Evolutionary conservation across 2,113 vertebrate genomes (phyloP).

Genomic region (Dascyllus trimaculatus): DNA sequence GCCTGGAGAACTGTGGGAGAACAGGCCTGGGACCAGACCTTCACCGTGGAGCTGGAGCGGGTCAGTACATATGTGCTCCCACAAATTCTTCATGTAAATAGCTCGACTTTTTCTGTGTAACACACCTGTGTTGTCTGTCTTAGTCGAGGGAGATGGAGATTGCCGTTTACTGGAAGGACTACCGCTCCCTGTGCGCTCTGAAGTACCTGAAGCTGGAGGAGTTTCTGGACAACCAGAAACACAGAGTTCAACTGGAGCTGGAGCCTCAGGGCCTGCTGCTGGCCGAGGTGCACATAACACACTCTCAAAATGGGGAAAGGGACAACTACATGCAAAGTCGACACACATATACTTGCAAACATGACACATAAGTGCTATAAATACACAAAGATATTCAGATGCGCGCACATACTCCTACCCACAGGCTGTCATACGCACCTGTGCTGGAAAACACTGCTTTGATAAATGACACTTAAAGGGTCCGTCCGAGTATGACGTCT

Average conservation of each 20-base stretch:
- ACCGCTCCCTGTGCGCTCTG: conserved; percentile 91
- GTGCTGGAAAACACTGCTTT: conserved; percentile 47
- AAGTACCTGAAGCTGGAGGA: conserved; percentile 94
- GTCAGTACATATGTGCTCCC: conserved; percentile 72
- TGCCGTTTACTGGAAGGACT: conserved; percentile 92
- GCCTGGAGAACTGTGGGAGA: conserved; percentile 89
- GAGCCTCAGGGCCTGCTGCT: conserved; percentile 92
- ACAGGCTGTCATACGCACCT: conserved; percentile 48
- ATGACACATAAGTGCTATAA: background rate
- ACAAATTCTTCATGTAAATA: background rate
- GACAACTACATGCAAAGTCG: background rate
- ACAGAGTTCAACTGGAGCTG: conserved; percentile 90
- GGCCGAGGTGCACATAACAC: conserved; percentile 86
- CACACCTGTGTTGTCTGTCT: conserved; percentile 28
- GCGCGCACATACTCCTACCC: conserved; percentile 14
- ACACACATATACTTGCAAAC: background rate
- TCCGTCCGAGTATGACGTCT: background rate
- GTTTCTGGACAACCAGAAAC: conserved; percentile 93
- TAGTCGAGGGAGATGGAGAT: conserved; percentile 93
- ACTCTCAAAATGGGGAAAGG: background rate
- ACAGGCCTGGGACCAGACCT: conserved; percentile 90
- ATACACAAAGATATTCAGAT: conserved; percentile 60
- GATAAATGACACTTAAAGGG: conserved; percentile 52
- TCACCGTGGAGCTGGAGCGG: conserved; percentile 92
- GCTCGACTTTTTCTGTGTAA: background rate